A percentile compares a stretch with the other conserved stretches of the same genome.
phyloP scores from a whole-genome alignment of 2,113 vertebrate genomes.

The Lepisosteus oculatus region DNA sequence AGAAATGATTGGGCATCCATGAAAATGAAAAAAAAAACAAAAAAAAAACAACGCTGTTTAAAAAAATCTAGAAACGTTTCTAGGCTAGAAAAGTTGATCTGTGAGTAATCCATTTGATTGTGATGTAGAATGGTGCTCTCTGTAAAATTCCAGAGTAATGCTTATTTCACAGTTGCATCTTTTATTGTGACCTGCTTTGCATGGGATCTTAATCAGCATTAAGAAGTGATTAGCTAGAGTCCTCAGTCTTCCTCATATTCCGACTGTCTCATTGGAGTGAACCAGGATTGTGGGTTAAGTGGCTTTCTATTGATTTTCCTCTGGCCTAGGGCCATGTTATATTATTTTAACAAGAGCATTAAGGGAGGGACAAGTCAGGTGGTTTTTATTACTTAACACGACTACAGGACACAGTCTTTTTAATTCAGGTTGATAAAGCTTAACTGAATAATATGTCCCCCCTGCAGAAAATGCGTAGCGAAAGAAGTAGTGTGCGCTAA shows the following conservation, averaged over 20 bases:
- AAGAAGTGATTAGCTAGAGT: no score
- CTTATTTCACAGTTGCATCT: no score
- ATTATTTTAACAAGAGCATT: conserved; percentile 15
- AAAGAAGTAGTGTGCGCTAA: not conserved
- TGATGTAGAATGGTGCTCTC: no score
- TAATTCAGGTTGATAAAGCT: conserved; percentile 19
- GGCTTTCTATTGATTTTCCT: conserved; percentile 24
- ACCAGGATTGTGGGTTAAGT: conserved; percentile 9
- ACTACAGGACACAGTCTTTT: not conserved
- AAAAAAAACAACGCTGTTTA: no score
- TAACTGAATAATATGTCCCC: not conserved
- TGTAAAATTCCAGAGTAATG: no score
- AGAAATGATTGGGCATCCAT: no score
- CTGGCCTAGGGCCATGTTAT: conserved; percentile 23
- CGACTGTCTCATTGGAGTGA: not conserved
- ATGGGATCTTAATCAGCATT: no score
- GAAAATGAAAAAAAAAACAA: no score
- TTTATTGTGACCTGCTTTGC: no score
- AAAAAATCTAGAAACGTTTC: no score
- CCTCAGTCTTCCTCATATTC: not conserved
- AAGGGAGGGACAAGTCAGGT: not conserved
- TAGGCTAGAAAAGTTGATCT: no score
- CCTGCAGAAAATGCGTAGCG: not conserved
- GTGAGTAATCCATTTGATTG: no score
- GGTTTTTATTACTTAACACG: conserved; percentile 13